These are phyloP conservation scores for Tylochromis polylepis DNA, from an alignment of 2,113 vertebrate species.

Conservation along the genomic window DNA sequence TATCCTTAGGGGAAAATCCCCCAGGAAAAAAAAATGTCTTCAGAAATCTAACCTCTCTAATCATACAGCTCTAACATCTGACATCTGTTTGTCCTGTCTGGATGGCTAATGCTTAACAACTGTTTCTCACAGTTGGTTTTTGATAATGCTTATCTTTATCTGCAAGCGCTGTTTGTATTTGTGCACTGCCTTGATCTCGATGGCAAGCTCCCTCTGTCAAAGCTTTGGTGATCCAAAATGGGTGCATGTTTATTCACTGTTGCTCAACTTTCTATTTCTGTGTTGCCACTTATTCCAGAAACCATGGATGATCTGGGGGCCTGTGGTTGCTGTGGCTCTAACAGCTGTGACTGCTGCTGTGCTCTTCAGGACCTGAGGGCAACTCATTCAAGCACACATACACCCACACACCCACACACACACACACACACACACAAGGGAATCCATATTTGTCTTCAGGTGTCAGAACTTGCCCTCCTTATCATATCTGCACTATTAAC, in stretches of 20 bases:
- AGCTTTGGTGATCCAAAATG: slow-evolving; percentile 7
- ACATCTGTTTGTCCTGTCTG: slow-evolving; percentile 79
- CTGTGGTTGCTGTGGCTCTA: slow-evolving; percentile 88
- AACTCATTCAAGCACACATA: slow-evolving; percentile 23
- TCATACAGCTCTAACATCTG: slow-evolving; percentile 67
- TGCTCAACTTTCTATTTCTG: slow-evolving; percentile 27
- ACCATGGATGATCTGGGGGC: slow-evolving; percentile 90
- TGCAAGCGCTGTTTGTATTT: slow-evolving; percentile 24
- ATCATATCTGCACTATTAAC: slow-evolving; percentile 56
- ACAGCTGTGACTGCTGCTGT: slow-evolving; percentile 90
- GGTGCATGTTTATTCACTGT: background rate
- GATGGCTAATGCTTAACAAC: slow-evolving; percentile 60
- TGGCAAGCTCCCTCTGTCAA: slow-evolving; percentile 37
- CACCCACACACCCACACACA: background rate
- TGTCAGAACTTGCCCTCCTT: slow-evolving; percentile 21
- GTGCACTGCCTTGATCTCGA: slow-evolving; percentile 12
- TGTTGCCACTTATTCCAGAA: slow-evolving; percentile 78
- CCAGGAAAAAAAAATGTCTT: background rate
- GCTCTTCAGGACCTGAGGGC: slow-evolving; percentile 84
- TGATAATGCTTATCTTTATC: slow-evolving; percentile 25
- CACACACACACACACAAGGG: background rate
- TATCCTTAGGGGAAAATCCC: background rate
- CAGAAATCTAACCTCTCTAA: slow-evolving; percentile 50
- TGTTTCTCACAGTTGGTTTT: slow-evolving; percentile 29
- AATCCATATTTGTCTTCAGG: slow-evolving; percentile 15